Evolutionary conservation across 2,888 invertebrate genomes (phyloP), one percentile per base, ranked within the genome.

Genomic region (Acrobasis suavella): DNA sequence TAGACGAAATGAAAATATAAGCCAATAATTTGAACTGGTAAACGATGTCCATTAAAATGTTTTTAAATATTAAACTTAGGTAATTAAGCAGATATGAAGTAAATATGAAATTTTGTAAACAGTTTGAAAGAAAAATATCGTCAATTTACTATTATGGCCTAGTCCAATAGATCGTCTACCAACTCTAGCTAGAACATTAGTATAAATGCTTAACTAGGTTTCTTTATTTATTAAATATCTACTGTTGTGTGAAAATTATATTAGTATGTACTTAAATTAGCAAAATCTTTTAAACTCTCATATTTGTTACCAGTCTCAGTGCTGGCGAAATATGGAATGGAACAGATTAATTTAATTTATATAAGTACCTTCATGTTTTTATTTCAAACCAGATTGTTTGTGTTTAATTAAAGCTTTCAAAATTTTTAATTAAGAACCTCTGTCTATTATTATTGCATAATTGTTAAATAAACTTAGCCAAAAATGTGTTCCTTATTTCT

Each of bases 401-500:
- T 7, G n/a, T 22, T 2, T 32, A 8, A 7, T 32, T 6, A 32
- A 32, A 32, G 32, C 32, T 32, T 32, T 7, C 7, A 7, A 6
- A 8, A 54, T 14, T 5, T 10, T 2, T 22, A 52, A 38, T 38
- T 54, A 16, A 15, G 50, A 60, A 60, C 51, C 60, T 52, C 60
- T 51, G 60, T 60, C 60, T 60, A 60, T 60, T 50, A 60, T 60
- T 52, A 58, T 54, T 39, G 17, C 58, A 39, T 58, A 49, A 58
- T 63, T 63, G 62, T 63, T 59, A n/a, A 63, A 59, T 54, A 54
- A 54, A 63, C 38, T 58, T 52, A 54, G 52, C 51, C 61, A 59
- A 50, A 51, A 52, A 52, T 9, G 16, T 16, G 15, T 54, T 14
- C 37, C 51, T 62, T 22, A 5, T 56, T 42, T 17, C n/a, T 56